Conservation (phyloP, 2,797 vertebrate species). For the Chaetophractus vellerosus region DNA sequence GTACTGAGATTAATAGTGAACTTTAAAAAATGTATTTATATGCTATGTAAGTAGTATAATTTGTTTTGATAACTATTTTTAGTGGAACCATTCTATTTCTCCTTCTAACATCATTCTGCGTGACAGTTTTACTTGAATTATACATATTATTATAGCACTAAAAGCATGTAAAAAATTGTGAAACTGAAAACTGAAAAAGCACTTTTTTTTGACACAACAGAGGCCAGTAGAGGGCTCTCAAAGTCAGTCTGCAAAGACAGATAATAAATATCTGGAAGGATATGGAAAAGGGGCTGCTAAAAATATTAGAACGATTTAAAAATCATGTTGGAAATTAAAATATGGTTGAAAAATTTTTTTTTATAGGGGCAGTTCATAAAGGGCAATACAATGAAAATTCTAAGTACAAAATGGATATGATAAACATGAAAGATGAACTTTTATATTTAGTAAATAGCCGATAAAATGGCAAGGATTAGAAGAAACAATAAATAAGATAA, state of each 20-base stretch:
- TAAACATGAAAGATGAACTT: constrained; percentile 2
- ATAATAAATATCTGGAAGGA: background rate
- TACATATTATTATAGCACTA: constrained; percentile 8
- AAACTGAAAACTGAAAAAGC: background rate
- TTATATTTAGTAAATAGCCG: background rate
- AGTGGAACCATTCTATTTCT: constrained; percentile 21
- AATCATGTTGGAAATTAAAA: constrained; percentile 34
- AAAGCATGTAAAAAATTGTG: background rate
- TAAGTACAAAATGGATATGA: background rate
- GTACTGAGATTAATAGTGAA: background rate
- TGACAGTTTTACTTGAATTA: constrained; percentile 52
- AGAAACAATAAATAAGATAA: background rate
- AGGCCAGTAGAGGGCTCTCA: constrained; percentile 81
- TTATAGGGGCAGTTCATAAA: constrained; percentile 13
- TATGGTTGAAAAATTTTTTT: constrained; percentile 18
- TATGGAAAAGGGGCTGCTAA: background rate
- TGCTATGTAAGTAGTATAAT: background rate
- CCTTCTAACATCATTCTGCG: constrained; percentile 22
- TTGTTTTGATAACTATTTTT: constrained; percentile 48
- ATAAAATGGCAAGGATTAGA: constrained; percentile 6
- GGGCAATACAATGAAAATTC: background rate
- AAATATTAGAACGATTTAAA: background rate
- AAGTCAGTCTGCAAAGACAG: constrained; percentile 49
- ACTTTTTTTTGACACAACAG: background rate
- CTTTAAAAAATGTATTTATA: background rate